These are phyloP conservation scores for Falco concolor DNA, from an alignment of 2,797 vertebrate genomes.

Conservation along the genomic window DNA sequence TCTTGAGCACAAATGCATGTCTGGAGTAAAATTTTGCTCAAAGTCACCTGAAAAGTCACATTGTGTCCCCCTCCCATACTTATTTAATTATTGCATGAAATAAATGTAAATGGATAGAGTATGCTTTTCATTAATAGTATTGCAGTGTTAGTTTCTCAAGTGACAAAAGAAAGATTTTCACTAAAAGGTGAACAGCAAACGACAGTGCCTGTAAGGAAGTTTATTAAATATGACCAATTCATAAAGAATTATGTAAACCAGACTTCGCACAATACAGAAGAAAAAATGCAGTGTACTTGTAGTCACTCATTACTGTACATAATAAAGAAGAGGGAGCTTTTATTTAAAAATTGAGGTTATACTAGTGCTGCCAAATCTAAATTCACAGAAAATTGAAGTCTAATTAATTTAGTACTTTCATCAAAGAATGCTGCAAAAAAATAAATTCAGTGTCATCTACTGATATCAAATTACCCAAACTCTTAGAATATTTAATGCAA, in stretches of 20 bases:
- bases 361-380: not conserved
- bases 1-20: not conserved
- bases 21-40: not conserved
- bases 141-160: not conserved
- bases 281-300: not conserved
- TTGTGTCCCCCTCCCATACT: accelerated
- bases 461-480: not conserved
- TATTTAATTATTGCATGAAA: not conserved
- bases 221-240: not conserved
- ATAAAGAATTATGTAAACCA: not conserved
- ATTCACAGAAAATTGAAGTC: not conserved
- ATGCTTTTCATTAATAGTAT: not conserved
- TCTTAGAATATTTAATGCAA: not conserved
- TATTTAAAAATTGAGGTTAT: not conserved
- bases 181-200: not conserved
- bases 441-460: not conserved
- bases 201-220: not conserved
- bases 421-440: not conserved
- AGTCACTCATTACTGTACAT: not conserved
- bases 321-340: not conserved
- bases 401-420: not conserved
- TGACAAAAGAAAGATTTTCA: not conserved
- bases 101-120: not conserved
- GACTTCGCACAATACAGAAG: not conserved
- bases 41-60: not conserved